Conservation (phyloP, 2,888 invertebrate genomes). For the Drosophila stalkeri region DNA sequence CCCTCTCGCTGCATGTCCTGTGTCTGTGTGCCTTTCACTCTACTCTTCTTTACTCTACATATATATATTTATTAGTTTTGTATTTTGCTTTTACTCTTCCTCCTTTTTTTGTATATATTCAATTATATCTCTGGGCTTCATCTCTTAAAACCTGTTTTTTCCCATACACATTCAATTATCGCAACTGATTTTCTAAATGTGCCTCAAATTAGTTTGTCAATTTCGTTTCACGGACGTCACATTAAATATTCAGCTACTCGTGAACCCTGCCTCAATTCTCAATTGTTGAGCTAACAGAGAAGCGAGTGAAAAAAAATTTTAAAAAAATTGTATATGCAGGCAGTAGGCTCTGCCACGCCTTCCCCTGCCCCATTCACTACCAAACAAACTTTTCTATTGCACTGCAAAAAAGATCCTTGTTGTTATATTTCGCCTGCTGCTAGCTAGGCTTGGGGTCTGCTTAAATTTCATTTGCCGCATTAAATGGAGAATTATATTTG, state of each 20-base stretch:
- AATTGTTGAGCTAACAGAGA: conserved; percentile 58
- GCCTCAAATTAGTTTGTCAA: conserved; percentile 69
- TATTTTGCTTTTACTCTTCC: conserved; percentile 31
- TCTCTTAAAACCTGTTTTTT: conserved; percentile 64
- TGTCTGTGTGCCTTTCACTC: conserved; percentile 23
- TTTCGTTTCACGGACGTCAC: conserved; percentile 32
- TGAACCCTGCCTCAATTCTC: conserved; percentile 24
- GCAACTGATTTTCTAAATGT: conserved; percentile 35
- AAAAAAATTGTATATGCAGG: conserved; percentile 13
- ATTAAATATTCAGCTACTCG: conserved; percentile 23
- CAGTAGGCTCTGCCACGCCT: conserved; percentile 10
- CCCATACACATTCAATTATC: conserved; percentile 41
- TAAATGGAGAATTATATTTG: conserved; percentile 56
- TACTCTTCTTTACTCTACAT: not conserved
- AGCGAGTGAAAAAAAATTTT: conserved; percentile 5
- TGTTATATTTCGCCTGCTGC: not conserved
- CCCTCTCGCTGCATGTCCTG: conserved; percentile 43
- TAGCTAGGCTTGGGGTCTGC: conserved; percentile 10
- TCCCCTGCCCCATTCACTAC: not conserved
- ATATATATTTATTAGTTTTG: conserved; percentile 62
- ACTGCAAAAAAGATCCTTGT: conserved; percentile 45
- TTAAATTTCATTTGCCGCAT: conserved; percentile 65
- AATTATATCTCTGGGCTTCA: conserved; percentile 56
- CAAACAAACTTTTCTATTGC: conserved; percentile 26
- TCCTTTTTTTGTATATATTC: conserved; percentile 28